Percentiles rank a stretch among this genome's conserved stretches.
Conservation (phyloP, 2,888 invertebrate species). For the Xestia rhomboidea region DNA sequence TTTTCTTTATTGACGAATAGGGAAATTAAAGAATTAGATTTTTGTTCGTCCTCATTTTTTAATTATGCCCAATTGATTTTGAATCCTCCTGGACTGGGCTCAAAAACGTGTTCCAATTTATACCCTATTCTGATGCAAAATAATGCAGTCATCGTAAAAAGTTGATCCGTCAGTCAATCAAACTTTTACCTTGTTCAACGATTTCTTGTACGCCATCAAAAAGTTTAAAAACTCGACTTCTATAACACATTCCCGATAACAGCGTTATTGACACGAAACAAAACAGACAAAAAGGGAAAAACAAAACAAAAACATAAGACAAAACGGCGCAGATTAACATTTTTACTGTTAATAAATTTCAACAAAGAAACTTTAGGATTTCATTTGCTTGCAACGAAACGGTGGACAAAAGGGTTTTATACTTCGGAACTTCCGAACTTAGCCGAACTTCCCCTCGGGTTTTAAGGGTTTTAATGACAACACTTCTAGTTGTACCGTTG, state of each 20-base stretch:
- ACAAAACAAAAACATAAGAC: slow-evolving; percentile 47
- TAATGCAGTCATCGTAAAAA: not conserved
- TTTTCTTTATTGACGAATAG: slow-evolving; percentile 18
- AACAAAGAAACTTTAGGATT: slow-evolving; percentile 70
- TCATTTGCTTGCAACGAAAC: slow-evolving; percentile 62
- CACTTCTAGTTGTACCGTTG: slow-evolving; percentile 80
- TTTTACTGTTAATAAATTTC: slow-evolving; percentile 69
- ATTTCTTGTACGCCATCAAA: not conserved
- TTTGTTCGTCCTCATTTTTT: not conserved
- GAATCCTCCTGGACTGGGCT: not conserved
- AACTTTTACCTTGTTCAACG: not conserved
- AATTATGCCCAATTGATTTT: not conserved
- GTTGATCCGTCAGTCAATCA: not conserved
- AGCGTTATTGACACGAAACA: slow-evolving; percentile 59
- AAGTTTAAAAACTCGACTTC: slow-evolving; percentile 34
- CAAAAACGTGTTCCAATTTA: not conserved
- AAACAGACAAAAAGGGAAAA: slow-evolving; percentile 42
- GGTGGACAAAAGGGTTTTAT: slow-evolving; percentile 65
- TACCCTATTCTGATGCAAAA: not conserved
- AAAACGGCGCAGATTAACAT: slow-evolving; percentile 60
- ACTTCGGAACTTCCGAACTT: slow-evolving; percentile 56
- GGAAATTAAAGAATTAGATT: not conserved
- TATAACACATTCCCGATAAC: slow-evolving; percentile 47
- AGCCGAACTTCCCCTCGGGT: slow-evolving; percentile 67
- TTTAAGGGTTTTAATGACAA: slow-evolving; percentile 87